A percentile compares a stretch with the other conserved stretches of the same genome.
phyloP scores from a whole-genome alignment of 2,888 invertebrate species.

The Amphiduros pacificus region DNA sequence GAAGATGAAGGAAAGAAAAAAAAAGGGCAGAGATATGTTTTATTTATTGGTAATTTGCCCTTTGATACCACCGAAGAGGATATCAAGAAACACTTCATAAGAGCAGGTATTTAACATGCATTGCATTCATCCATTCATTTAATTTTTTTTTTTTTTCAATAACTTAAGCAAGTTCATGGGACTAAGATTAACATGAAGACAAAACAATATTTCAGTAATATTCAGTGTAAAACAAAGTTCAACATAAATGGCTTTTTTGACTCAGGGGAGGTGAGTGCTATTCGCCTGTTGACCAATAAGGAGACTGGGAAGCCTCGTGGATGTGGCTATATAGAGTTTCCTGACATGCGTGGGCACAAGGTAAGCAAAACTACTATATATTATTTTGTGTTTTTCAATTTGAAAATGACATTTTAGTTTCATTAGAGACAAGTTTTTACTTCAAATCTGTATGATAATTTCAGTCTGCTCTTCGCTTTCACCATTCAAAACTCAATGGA shows the following conservation, averaged over 20 bases:
- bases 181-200: not conserved
- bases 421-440: not conserved
- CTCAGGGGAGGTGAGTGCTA: slow-evolving; percentile 44
- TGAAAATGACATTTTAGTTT: too few species aligned
- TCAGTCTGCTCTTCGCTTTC: slow-evolving; percentile 50
- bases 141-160: not conserved
- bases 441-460: slow-evolving; percentile 17
- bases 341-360: slow-evolving; percentile 43
- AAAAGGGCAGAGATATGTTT: slow-evolving; percentile 32
- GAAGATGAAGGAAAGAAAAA: slow-evolving; percentile 1
- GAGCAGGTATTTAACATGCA: not conserved
- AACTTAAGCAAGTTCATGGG: not conserved
- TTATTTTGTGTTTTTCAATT: too few species aligned
- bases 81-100: slow-evolving; percentile 45
- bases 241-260: too few species aligned
- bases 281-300: slow-evolving; percentile 47
- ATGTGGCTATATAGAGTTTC: slow-evolving; percentile 52
- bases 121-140: not conserved
- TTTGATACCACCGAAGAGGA: slow-evolving; percentile 44
- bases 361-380: slow-evolving; percentile 27
- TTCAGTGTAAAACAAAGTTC: too few species aligned
- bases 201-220: too few species aligned
- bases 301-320: slow-evolving; percentile 45
- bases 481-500: slow-evolving; percentile 48
- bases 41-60: slow-evolving; percentile 51